Conservation (phyloP, 2,113 vertebrate genomes). For the Limnothrissa miodon region DNA sequence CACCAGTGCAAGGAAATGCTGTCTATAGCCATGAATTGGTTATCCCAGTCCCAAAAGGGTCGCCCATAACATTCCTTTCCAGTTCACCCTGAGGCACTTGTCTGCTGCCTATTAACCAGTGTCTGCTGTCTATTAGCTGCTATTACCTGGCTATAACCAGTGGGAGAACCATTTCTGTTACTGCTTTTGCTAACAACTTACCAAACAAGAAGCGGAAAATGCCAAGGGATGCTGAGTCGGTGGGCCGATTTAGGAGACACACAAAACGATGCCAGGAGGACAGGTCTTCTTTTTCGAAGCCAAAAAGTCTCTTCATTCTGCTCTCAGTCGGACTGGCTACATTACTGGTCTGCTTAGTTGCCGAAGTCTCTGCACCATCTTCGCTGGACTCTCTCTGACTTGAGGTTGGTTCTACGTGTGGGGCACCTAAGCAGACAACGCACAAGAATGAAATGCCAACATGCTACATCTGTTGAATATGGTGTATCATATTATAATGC, state of each 20-base stretch:
- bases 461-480: neutral
- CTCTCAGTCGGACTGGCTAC: constrained; percentile 22
- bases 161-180: neutral
- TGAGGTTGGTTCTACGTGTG: constrained; percentile 28
- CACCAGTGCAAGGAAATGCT: too few species aligned
- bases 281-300: constrained; percentile 78
- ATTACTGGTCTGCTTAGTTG: neutral
- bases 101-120: neutral
- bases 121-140: neutral
- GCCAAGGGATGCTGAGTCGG: constrained; percentile 81
- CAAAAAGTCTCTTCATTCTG: constrained; percentile 75
- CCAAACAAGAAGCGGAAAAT: constrained; percentile 88
- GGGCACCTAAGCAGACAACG: constrained; percentile 48
- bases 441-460: too few species aligned
- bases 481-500: neutral
- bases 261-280: constrained; percentile 77
- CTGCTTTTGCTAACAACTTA: constrained; percentile 54
- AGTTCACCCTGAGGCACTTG: neutral
- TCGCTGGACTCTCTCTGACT: constrained; percentile 36
- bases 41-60: neutral
- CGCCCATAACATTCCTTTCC: neutral
- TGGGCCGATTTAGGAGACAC: constrained; percentile 79
- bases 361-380: constrained; percentile 37
- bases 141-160: neutral
- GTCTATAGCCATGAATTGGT: neutral